phyloP scores from a whole-genome alignment of 1,140 invertebrate genomes.

The Spodoptera litura region DNA sequence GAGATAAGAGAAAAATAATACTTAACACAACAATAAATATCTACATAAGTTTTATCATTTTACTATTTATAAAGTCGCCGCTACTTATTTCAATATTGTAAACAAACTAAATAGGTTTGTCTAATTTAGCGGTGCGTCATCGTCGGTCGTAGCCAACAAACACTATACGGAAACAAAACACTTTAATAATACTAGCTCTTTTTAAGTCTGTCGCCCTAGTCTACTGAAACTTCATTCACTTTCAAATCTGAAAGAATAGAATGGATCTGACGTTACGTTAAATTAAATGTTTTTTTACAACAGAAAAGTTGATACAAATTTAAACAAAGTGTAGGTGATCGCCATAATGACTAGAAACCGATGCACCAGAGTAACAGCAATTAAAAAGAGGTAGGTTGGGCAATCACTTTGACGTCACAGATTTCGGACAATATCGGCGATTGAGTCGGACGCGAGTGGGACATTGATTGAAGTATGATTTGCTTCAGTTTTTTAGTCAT shows the following conservation, averaged over 20 bases:
- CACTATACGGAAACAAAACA: conserved; percentile 9
- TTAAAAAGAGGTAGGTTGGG: conserved; percentile 13
- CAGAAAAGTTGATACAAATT: not conserved
- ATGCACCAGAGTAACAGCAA: conserved; percentile 31
- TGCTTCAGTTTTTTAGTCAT: no score
- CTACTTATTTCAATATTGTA: conserved; percentile 3
- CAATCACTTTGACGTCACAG: conserved; percentile 30
- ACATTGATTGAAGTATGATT: not conserved
- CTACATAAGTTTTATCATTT: no score
- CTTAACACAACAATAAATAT: no score
- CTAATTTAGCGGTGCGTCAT: conserved; percentile 31
- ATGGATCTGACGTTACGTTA: not conserved
- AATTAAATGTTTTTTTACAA: not conserved
- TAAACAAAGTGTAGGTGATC: not conserved
- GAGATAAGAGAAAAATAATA: no score
- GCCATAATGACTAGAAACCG: not conserved
- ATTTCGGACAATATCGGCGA: conserved; percentile 16
- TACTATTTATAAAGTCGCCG: no score
- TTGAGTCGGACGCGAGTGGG: not conserved
- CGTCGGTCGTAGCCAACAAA: not conserved
- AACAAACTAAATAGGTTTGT: conserved; percentile 25
- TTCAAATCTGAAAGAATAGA: conserved; percentile 55
- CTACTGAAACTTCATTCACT: conserved; percentile 58
- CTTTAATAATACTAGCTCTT: conserved; percentile 38
- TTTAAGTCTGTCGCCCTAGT: conserved; percentile 55